Percentiles rank a stretch among this genome's conserved stretches.
Evolutionary conservation across 37 sponge, comb jelly and placozoan genomes (phyloP).

Genomic region (Petrosia ficiformis): DNA sequence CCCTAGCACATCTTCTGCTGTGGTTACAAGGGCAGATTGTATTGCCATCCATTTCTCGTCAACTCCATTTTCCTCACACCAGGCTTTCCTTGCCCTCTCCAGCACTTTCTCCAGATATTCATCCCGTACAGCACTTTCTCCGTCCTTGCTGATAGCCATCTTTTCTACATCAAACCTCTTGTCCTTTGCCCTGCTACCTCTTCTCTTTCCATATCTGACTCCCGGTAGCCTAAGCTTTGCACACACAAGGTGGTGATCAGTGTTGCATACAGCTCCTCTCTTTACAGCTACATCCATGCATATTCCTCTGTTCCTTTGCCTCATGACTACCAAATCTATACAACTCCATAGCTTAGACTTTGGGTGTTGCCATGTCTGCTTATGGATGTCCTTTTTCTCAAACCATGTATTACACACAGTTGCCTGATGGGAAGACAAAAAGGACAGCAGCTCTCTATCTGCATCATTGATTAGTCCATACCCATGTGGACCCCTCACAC

Average conservation of each 20-base stretch:
- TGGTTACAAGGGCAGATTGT: not conserved
- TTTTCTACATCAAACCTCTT: not conserved
- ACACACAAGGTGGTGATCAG: constrained; percentile 15
- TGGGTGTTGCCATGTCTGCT: constrained; percentile 56
- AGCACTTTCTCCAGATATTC: not conserved
- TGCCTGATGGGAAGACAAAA: constrained; percentile 1
- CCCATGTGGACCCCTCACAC: constrained; percentile 29
- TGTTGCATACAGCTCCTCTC: constrained; percentile 25
- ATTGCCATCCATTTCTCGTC: not conserved
- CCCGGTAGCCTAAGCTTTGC: not conserved
- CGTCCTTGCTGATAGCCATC: too few relatives aligned
- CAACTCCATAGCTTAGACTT: constrained; percentile 32
- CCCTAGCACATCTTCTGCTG: too few relatives aligned
- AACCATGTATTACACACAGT: constrained; percentile 26
- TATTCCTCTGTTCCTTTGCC: constrained; percentile 3
- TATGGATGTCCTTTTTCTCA: constrained; percentile 30
- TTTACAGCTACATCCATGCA: constrained; percentile 19
- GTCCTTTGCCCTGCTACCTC: not conserved
- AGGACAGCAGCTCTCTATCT: constrained; percentile 8
- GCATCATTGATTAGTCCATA: constrained; percentile 27
- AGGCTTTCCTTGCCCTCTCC: not conserved
- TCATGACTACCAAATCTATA: constrained; percentile 43
- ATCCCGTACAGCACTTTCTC: not conserved
- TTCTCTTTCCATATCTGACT: not conserved
- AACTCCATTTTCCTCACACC: not conserved